Evolutionary conservation across 2,113 vertebrate genomes (phyloP).

Genomic region (Microcebus lehilahytsara): DNA sequence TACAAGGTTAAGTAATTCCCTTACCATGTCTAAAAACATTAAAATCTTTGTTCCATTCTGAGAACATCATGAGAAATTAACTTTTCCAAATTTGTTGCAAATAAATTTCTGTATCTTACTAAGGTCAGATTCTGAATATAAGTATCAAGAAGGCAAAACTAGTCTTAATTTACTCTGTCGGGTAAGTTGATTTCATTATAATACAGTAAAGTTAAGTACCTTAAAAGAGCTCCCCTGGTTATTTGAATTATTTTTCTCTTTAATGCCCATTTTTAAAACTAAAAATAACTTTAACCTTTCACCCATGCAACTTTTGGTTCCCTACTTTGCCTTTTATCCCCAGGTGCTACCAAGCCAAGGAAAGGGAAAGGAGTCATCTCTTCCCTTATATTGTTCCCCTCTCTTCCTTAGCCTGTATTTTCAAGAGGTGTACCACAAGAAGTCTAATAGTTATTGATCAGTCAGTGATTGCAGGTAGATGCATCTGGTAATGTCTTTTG

Average conservation of each 20-base stretch:
- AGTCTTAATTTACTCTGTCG: not conserved
- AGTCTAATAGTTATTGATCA: not conserved
- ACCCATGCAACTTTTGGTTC: not conserved
- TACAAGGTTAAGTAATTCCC: not conserved
- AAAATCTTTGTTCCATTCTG: not conserved
- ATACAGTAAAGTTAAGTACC: not conserved
- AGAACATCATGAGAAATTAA: not conserved
- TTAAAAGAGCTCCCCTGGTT: not conserved
- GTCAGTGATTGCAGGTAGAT: not conserved
- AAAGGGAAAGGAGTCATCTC: not conserved
- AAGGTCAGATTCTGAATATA: not conserved
- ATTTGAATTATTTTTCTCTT: not conserved
- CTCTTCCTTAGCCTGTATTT: not conserved
- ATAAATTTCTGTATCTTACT: not conserved
- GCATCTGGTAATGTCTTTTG: not conserved
- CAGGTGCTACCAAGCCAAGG: not conserved
- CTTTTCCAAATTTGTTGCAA: not conserved
- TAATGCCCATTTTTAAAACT: not conserved
- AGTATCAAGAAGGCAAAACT: not conserved
- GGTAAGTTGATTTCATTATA: not conserved
- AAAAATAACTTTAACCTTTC: not conserved
- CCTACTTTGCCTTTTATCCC: not conserved
- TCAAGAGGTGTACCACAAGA: not conserved
- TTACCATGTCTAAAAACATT: not conserved
- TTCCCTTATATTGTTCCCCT: accelerated